Evolutionary conservation across 2,888 invertebrate species (phyloP), one percentile per base, ranked within the genome.

Genomic region (Chalcis sispes): DNA sequence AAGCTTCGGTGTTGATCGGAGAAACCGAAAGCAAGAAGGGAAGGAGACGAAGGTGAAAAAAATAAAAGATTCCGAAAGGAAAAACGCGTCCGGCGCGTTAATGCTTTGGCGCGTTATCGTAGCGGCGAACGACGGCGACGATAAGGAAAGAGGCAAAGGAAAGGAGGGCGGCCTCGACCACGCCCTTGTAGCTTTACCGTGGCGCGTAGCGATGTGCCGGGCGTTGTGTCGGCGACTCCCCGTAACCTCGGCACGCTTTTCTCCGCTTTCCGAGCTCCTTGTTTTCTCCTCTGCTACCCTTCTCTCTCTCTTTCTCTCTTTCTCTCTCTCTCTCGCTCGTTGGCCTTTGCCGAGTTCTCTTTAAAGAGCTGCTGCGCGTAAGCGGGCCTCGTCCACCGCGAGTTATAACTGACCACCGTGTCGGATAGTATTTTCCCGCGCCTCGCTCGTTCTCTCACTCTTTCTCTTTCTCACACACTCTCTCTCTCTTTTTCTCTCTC

Each of bases 171-270:
- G 48, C 20, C 32, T 58, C 62, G 67, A 50, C 77, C 72, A 64
- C 64, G 72, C 67, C 65, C 66, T 72, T 62, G 54, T 58, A 62
- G 62, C 56, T 69, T n/a, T n/a, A n/a, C n/a, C n/a, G n/a, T n/a
- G 54, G 27, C 48, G 23, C 29, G 27, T 27, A 54, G 25, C 32
- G 42, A 10, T 13, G 27, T 13, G 42, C 29, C 20, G 52, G 20
- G 18, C 10, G n/a, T 32, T 29, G 64, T 64, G 64, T 20, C 46
- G 64, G 56, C 54, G 18, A 56, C 46, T 20, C 52, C 18, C 48
- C 56, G 27, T 56, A n/a, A n/a, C 10, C 62, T 48, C 5, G 15
- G 58, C n/a, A n/a, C n/a, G n/a, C n/a, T n/a, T n/a, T n/a, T n/a
- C n/a, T n/a, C n/a, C n/a, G n/a, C 27, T 48, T 67, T 13, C 7